Evolutionary conservation across 2,113 vertebrate species (phyloP), one percentile per base, ranked within the genome.

Genomic region (Apteryx mantelli): DNA sequence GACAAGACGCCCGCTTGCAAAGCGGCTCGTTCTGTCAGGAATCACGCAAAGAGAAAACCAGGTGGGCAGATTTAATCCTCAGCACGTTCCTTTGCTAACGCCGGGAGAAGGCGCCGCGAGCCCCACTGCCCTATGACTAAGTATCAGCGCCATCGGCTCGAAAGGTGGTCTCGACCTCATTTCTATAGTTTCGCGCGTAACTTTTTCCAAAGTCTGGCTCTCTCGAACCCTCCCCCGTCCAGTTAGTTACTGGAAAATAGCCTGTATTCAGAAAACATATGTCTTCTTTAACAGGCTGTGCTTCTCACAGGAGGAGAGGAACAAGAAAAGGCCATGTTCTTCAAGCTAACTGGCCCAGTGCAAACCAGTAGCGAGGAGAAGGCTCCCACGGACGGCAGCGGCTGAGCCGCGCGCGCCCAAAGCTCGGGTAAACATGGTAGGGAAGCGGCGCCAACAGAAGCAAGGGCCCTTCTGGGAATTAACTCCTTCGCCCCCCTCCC

Each of bases 401-500:
- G 50, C 1, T 42, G 78, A 56, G 5, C 6, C 1, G 20, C 7
- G 30, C 34, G 30, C 20, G 1, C 5, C 3, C 0, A 65, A 66
- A 64, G 28, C n/a, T 64, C 70, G 34, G 22, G 11, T 24, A 58
- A 69, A 56, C 30, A 80, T 40, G 48, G 9, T 40, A 11, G 32
- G 26, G 22, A 64, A 52, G 61, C 0, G 1, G 93, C 55, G 42
- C 34, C 9, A 32, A 84, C 11, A 18, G 25, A 63, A 89, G 32
- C 36, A 36, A 46, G 65, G 74, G 44, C 16, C 42, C 70, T 95
- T 60, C 25, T 61, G 50, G 38, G 52, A 28, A 64, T 13, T 9
- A 74, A 28, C 64, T 81, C 73, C 79, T 68, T 42, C 2, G 3
- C 34, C 79, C 79, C 36, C 71, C 66, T 93, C 68, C 75, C 64